Conservation (phyloP, 2,888 invertebrate species). For the Didymodactylos carnosus region DNA sequence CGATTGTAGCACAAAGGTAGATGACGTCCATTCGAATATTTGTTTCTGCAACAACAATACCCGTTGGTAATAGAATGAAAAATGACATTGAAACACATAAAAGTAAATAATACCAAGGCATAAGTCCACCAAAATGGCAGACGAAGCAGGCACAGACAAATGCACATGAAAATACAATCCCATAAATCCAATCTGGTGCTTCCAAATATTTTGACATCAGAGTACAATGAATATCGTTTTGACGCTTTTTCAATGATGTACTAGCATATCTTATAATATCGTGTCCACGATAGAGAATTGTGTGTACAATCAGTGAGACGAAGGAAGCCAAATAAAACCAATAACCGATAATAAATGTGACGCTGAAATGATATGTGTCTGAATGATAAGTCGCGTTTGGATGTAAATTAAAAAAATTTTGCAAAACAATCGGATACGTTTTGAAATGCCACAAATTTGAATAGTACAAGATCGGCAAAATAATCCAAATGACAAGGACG, state of each 20-base stretch:
- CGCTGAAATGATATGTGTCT: too few relatives aligned
- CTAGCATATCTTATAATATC: background rate
- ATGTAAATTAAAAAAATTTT: too few relatives aligned
- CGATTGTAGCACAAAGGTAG: too few relatives aligned
- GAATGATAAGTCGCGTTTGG: too few relatives aligned
- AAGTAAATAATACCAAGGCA: background rate
- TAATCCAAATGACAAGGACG: background rate
- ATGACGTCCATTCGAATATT: too few relatives aligned
- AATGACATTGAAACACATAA: too few relatives aligned
- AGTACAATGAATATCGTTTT: background rate
- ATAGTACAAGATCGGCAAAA: background rate
- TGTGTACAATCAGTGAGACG: background rate
- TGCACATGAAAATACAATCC: background rate
- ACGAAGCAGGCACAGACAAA: background rate
- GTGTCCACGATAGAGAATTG: background rate
- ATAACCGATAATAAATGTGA: too few relatives aligned
- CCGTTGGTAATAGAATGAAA: too few relatives aligned
- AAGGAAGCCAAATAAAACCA: too few relatives aligned
- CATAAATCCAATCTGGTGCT: background rate
- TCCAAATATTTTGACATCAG: background rate
- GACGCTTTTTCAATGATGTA: background rate
- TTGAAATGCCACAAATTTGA: background rate
- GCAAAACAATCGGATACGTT: background rate
- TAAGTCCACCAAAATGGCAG: background rate
- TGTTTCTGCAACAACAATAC: too few relatives aligned